Base-by-base conservation (phyloP, 1,140 invertebrate genomes). In the Ectropis grisescens region DNA sequence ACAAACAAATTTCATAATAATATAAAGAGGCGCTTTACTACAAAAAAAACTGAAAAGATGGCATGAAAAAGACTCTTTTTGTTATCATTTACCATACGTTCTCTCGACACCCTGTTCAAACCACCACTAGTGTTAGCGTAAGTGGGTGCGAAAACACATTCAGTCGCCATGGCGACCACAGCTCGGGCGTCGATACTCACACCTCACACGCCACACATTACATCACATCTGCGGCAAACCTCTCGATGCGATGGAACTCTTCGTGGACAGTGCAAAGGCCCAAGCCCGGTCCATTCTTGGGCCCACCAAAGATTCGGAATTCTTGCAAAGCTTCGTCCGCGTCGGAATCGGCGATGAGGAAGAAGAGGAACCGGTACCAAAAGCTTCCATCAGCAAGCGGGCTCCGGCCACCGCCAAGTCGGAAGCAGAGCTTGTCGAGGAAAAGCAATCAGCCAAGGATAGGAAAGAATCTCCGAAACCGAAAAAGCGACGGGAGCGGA, bases 291-390 rank as follows among this genome's bases (percentile, higher is more conserved):
- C 75, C 30, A 85, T 86, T 24, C 70, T 88, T 1, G 87, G 85
- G 5, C 83, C 84, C n/a, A 85, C 83, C 13, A 86, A 89, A 43
- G 90, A 92, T 40, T 86, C 88, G 8, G 90, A 91, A 58, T 84
- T 91, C 44, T 51, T 92, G 2, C 90, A 91, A 72, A 91, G 90
- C 61, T 93, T 91, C 44, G 87, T 91, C 13, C 69, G 90, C 27
- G 86, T 90, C 0, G 88, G 85, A 16, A 55, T 85, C 1, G 85
- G 56, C 9, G 70, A 72, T 36, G 75, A 83, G 9, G 79, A 80
- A 4, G 67, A 70, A 2, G 69, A 76, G 23, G 33, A 47, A n/a
- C 68, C 64, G 8, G 49, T 80, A 7, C 75, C 61, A 0, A 84
- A 84, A 38, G 78, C 81, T 5, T 69, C 82, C 1, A 82, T 82